phyloP scores from a whole-genome alignment of 2,797 vertebrate genomes.

The Chelonia mydas region DNA sequence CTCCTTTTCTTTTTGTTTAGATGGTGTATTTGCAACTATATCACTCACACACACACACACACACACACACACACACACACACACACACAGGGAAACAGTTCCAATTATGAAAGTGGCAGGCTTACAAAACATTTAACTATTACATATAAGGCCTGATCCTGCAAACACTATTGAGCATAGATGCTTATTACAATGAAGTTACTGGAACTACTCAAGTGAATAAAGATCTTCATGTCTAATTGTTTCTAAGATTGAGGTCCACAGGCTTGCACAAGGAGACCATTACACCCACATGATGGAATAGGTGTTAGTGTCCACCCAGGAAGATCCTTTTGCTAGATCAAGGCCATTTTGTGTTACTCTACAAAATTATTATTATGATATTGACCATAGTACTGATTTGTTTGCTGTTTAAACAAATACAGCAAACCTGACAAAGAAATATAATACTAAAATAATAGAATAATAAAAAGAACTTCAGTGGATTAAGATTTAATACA shows the following conservation, averaged over 20 bases:
- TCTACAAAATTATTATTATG: constrained; percentile 4
- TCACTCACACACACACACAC: background rate
- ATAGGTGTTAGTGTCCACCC: constrained; percentile 59
- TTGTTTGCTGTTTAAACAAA: constrained; percentile 10
- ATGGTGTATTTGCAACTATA: background rate
- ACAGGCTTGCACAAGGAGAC: constrained; percentile 59
- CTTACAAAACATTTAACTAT: background rate
- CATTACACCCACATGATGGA: constrained; percentile 39
- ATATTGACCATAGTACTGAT: constrained; percentile 1
- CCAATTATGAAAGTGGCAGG: background rate
- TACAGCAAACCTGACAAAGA: constrained; percentile 23
- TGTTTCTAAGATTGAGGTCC: constrained; percentile 45
- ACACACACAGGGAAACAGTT: background rate
- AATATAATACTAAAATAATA: background rate
- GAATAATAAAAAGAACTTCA: background rate
- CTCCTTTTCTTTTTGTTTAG: no score
- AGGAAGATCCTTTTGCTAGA: constrained; percentile 50
- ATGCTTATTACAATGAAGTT: constrained; percentile 9
- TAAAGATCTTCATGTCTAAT: constrained; percentile 33
- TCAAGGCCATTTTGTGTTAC: constrained; percentile 31
- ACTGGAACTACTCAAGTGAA: constrained; percentile 44
- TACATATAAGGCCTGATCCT: background rate
- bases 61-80: background rate
- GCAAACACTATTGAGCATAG: background rate
- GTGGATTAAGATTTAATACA: background rate